Conservation (phyloP, 2,113 vertebrate genomes). For the Varanus komodoensis region DNA sequence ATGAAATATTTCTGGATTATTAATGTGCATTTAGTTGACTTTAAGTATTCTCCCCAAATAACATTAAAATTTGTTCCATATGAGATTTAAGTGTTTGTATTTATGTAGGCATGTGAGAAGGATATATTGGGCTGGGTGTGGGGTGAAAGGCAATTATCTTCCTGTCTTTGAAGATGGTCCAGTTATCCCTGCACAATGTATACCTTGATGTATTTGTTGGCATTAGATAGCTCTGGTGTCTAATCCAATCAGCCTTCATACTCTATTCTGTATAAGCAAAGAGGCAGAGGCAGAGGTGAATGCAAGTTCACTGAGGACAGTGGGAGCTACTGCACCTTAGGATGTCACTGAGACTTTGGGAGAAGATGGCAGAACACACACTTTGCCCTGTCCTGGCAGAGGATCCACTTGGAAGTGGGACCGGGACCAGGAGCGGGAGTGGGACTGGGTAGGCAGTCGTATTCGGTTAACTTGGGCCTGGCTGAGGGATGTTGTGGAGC, state of each 20-base stretch:
- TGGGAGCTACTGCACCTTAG: constrained; percentile 41
- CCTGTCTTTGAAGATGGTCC: constrained; percentile 62
- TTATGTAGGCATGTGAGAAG: constrained; percentile 59
- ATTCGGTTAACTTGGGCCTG: not conserved
- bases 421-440: not conserved
- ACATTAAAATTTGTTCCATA: constrained; percentile 45
- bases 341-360: constrained; percentile 20
- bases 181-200: constrained; percentile 49
- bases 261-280: constrained; percentile 53
- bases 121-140: constrained; percentile 53
- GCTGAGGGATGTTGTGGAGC: not conserved
- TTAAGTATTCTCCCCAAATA: constrained; percentile 37
- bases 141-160: constrained; percentile 56
- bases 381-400: not conserved
- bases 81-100: constrained; percentile 50
- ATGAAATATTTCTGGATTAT: not conserved
- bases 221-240: constrained; percentile 46
- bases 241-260: constrained; percentile 56
- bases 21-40: constrained; percentile 57
- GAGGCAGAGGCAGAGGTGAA: constrained; percentile 23
- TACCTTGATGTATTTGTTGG: constrained; percentile 39
- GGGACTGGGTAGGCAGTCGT: not conserved
- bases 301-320: constrained; percentile 15
- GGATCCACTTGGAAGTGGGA: not conserved
- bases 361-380: accelerated